Evolutionary conservation across 1,140 invertebrate genomes (phyloP), one percentile per base, ranked within the genome.

Genomic region (Apolygus lucorum): DNA sequence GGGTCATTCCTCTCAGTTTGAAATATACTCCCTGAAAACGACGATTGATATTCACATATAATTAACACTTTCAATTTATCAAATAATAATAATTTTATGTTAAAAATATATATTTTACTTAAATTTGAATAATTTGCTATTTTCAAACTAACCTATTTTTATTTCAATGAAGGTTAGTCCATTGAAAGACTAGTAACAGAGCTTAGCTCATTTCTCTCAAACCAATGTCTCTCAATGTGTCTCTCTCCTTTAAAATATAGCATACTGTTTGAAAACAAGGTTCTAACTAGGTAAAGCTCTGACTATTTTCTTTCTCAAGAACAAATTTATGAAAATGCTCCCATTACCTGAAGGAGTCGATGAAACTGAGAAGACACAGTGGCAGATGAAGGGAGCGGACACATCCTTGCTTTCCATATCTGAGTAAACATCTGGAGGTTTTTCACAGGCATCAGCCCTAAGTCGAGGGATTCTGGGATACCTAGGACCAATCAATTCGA

Each of bases 361-460:
- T 87, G 86, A 74, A 92, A 89, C 74, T 89, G 85, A 14, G 71
- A 68, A 52, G 73, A 83, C 0, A 84, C 80, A 14, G 81, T 81
- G 71, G 84, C 82, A 25, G 80, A 79, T 2, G 79, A 71, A 14
- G 86, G 82, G 1, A 72, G 29, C 14, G 71, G 71, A 27, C 71
- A 72, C 17, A 92, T 83, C 75, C 89, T 88, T 0, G 86, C 85
- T 52, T 90, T 82, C 79, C 88, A 92, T 22, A 94, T 86, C 80
- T 92, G 90, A 0, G 88, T 91, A 76, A 95, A 94, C 89, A 93
- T 93, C 81, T 95, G 89, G 49, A 93, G 78, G 79, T 92, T 92
- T 73, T 84, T 84, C 0, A 88, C 84, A 34, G 68, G n/a, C 2
- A 28, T 22, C 8, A 72, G 42, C 1, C 68, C 68, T 21, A 70